phyloP scores from a whole-genome alignment of 1,140 invertebrate species.

The Drosophila asahinai region DNA sequence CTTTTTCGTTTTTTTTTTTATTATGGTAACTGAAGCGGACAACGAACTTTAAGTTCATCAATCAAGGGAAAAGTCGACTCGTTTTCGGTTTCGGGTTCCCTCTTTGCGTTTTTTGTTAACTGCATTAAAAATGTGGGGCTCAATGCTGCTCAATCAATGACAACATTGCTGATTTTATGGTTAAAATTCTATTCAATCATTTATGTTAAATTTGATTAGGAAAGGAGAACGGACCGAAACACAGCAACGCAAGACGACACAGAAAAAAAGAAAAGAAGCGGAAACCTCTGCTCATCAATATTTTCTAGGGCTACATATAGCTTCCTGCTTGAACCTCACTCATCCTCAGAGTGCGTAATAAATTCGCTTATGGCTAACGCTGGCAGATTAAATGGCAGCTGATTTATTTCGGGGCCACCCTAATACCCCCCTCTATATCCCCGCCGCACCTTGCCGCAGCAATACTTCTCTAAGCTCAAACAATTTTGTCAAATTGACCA shows the following conservation, averaged over 20 bases:
- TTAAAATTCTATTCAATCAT: constrained; percentile 81
- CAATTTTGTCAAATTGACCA: constrained; percentile 84
- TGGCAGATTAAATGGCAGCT: constrained; percentile 78
- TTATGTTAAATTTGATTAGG: constrained; percentile 82
- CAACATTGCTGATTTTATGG: constrained; percentile 64
- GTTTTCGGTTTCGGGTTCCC: constrained; percentile 21
- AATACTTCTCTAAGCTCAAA: constrained; percentile 70
- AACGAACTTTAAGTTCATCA: constrained; percentile 64
- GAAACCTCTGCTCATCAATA: constrained; percentile 66
- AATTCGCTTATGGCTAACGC: constrained; percentile 77
- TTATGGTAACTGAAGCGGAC: constrained; percentile 25
- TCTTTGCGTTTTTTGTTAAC: constrained; percentile 20
- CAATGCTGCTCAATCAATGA: constrained; percentile 72
- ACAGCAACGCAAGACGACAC: constrained; percentile 20
- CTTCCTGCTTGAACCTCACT: constrained; percentile 20
- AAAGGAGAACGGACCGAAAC: constrained; percentile 38
- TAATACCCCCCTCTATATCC: neutral
- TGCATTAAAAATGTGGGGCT: constrained; percentile 24
- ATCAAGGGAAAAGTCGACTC: constrained; percentile 34
- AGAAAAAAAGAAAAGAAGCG: neutral
- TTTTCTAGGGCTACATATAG: constrained; percentile 32
- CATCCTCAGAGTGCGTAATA: constrained; percentile 54
- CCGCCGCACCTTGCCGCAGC: constrained; percentile 22
- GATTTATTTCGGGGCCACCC: constrained; percentile 64
- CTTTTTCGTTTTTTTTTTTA: neutral